Evolutionary conservation across 2,888 invertebrate species (phyloP).

Genomic region (Geophilus truncorum): DNA sequence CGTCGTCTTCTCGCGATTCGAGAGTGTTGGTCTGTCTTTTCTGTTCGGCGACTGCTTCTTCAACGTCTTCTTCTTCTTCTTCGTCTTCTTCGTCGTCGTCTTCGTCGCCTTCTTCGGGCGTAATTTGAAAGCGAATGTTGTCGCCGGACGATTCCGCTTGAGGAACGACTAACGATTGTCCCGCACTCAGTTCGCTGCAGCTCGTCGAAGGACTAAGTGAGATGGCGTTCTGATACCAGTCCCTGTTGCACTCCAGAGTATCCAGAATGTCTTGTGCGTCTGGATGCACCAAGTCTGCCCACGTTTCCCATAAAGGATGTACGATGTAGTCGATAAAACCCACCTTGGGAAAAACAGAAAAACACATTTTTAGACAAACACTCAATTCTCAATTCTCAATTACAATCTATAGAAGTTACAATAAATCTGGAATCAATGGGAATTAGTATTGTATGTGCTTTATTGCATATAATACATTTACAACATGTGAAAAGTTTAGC

Average conservation of each 20-base stretch:
- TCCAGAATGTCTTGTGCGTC: conserved; percentile 98
- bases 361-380: background rate
- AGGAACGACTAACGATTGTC: background rate
- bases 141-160: conserved; percentile 44
- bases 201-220: conserved; percentile 72
- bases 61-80: conserved; percentile 52
- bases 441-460: no score
- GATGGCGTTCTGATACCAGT: conserved; percentile 92
- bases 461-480: no score
- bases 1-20: conserved; percentile 41
- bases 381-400: no score
- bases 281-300: conserved; percentile 98
- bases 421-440: no score
- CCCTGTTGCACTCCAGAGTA: conserved; percentile 95
- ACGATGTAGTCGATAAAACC: conserved; percentile 99
- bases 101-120: conserved; percentile 74
- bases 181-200: conserved; percentile 40
- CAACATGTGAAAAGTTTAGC: no score
- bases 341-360: conserved; percentile 56
- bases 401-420: no score
- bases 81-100: conserved; percentile 48
- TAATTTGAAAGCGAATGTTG: conserved; percentile 55
- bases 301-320: conserved; percentile 98
- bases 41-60: background rate
- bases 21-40: conserved; percentile 39